Evolutionary conservation across 2,113 vertebrate species (phyloP).

Genomic region (Anser cygnoides): DNA sequence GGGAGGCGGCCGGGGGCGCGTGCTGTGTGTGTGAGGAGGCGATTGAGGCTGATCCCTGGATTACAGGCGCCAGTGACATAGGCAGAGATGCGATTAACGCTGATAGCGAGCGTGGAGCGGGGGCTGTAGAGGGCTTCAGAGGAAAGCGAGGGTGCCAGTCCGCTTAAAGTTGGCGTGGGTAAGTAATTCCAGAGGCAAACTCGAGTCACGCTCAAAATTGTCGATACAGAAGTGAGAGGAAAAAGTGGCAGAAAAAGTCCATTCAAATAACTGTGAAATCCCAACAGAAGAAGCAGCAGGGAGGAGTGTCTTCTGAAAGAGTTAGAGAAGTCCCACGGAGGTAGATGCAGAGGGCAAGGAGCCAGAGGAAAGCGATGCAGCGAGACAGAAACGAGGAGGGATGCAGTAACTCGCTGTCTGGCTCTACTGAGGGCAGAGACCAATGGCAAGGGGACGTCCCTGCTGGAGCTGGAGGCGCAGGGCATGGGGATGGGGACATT

Average conservation of each 20-base stretch:
- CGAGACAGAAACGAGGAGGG: not conserved
- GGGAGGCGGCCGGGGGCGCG: fast-evolving
- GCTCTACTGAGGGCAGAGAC: fast-evolving
- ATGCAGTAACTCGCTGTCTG: not conserved
- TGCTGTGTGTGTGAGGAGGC: fast-evolving
- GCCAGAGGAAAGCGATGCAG: not conserved
- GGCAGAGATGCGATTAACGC: not conserved
- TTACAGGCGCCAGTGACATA: not conserved
- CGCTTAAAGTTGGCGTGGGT: not conserved
- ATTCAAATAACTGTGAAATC: not conserved
- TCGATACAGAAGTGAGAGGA: not conserved
- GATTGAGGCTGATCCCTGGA: not conserved
- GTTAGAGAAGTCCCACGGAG: not conserved
- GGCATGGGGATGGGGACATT: not conserved
- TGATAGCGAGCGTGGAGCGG: not conserved
- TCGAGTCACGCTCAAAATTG: not conserved
- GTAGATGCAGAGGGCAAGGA: not conserved
- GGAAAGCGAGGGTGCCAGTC: not conserved
- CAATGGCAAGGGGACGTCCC: not conserved
- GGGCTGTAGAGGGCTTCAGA: not conserved
- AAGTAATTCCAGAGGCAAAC: not conserved
- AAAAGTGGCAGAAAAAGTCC: fast-evolving
- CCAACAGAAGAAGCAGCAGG: not conserved
- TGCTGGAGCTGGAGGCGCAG: not conserved
- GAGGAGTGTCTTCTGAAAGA: not conserved